phyloP scores from a whole-genome alignment of 2,888 invertebrate genomes.

The Xylota segnis region DNA sequence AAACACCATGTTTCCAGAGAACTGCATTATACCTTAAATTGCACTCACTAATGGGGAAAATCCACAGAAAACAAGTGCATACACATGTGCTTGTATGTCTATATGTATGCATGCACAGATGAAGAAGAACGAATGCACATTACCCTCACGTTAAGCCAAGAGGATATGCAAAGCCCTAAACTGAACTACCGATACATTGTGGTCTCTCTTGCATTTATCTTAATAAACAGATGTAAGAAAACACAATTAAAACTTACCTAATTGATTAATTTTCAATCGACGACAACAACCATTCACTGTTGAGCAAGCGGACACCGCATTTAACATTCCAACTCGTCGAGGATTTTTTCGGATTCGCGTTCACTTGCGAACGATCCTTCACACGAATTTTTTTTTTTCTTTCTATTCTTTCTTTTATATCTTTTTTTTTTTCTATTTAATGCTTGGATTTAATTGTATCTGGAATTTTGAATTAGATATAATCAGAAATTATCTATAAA shows the following conservation, averaged over 20 bases:
- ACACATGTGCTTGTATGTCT: no score
- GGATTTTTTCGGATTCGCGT: constrained; percentile 76
- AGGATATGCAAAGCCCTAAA: background rate
- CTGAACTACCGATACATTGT: no score
- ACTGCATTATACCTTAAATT: no score
- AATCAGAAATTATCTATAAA: constrained; percentile 29
- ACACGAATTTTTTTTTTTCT: constrained; percentile 23
- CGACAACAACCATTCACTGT: constrained; percentile 82
- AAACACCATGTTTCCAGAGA: no score
- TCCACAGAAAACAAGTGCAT: no score
- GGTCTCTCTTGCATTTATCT: no score
- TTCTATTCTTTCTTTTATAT: constrained; percentile 8
- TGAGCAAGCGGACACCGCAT: constrained; percentile 83
- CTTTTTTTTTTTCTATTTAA: constrained; percentile 5
- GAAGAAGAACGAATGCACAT: no score
- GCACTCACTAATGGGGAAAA: no score
- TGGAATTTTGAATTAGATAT: constrained; percentile 55
- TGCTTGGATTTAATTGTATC: constrained; percentile 52
- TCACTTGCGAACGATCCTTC: constrained; percentile 71
- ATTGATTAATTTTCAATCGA: constrained; percentile 76
- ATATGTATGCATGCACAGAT: no score
- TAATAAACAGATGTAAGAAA: background rate
- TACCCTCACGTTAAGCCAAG: no score
- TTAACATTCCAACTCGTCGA: constrained; percentile 84
- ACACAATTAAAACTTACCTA: constrained; percentile 59